Evolutionary conservation across 2,113 vertebrate species (phyloP).

Genomic region (Nyctereutes procyonoides): DNA sequence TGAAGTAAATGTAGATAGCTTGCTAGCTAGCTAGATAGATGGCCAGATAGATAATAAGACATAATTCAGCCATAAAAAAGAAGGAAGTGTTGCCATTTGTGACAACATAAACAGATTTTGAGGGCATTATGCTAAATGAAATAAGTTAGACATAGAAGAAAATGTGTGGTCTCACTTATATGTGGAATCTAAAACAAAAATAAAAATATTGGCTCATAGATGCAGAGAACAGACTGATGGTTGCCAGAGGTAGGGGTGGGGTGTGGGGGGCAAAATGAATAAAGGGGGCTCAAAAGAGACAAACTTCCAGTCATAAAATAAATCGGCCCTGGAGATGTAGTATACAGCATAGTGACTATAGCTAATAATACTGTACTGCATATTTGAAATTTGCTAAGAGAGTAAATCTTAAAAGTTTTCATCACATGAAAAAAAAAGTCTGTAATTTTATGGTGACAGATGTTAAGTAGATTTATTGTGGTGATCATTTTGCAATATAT

Average conservation of each 20-base stretch:
- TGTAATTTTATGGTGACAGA: neutral
- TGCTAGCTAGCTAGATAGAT: too few relatives aligned
- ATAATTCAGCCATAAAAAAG: neutral
- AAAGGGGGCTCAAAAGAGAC: neutral
- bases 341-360: neutral
- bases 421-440: neutral
- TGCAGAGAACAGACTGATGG: neutral
- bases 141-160: neutral
- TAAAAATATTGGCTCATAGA: neutral
- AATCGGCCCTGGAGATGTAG: neutral
- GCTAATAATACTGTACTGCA: neutral
- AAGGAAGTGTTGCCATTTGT: neutral
- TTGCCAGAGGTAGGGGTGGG: neutral
- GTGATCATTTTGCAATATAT: neutral
- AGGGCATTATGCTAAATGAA: neutral
- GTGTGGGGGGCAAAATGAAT: neutral
- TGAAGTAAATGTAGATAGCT: neutral
- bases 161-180: neutral
- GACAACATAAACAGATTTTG: neutral
- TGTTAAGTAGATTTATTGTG: neutral
- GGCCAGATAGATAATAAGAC: too few relatives aligned
- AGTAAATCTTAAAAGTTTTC: neutral
- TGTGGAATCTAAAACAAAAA: neutral
- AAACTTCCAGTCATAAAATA: neutral
- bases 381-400: neutral